These are phyloP conservation scores for Chelonus insularis DNA, from an alignment of 1,140 invertebrate genomes.

Conservation along the genomic window DNA sequence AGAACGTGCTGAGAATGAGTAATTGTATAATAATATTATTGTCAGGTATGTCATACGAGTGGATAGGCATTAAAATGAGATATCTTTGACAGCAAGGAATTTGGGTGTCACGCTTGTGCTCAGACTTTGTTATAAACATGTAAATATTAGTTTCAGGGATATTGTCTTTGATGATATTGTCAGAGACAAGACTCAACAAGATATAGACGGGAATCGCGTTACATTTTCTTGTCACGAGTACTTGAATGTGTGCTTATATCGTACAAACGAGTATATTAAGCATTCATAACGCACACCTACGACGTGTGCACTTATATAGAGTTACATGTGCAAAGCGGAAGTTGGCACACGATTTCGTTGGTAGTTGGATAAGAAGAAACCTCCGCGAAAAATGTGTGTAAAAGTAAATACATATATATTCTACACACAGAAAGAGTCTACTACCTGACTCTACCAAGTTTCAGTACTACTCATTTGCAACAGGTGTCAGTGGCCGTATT, in stretches of 20 bases:
- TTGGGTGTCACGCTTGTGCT: too few species aligned
- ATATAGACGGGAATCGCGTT: background rate
- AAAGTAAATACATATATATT: background rate
- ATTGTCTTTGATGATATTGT: background rate
- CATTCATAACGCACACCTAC: constrained; percentile 25
- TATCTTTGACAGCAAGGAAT: constrained; percentile 27
- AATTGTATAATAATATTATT: constrained; percentile 38
- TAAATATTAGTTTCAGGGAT: background rate
- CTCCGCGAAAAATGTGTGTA: background rate
- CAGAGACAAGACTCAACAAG: background rate
- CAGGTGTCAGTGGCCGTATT: constrained; percentile 25
- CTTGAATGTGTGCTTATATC: constrained; percentile 21
- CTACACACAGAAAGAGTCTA: too few species aligned
- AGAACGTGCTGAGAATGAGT: constrained; percentile 36
- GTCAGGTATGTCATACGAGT: constrained; percentile 24
- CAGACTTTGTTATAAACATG: background rate
- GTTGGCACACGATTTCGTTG: constrained; percentile 15
- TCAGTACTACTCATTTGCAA: constrained; percentile 13
- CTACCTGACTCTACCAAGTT: background rate
- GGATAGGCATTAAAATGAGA: constrained; percentile 36
- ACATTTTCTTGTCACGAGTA: constrained; percentile 25
- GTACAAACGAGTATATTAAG: constrained; percentile 22
- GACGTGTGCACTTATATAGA: constrained; percentile 2
- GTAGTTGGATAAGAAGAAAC: constrained; percentile 21
- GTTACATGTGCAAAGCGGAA: background rate